Base-by-base conservation (phyloP, 2,888 invertebrate genomes). In the Margaritifera margaritifera region DNA sequence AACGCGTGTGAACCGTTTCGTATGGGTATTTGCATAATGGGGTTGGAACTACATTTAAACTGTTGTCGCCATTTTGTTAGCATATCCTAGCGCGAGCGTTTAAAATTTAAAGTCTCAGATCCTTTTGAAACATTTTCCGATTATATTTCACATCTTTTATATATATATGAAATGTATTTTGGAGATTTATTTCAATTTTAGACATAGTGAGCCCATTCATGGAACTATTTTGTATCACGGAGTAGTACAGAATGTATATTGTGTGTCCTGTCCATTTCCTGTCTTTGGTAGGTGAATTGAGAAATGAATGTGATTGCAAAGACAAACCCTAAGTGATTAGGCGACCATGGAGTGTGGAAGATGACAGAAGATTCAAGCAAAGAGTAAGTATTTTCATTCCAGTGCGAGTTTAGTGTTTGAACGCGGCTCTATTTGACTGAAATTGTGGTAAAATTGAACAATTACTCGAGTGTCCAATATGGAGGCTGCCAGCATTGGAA, bases 331-430 rank as follows among this genome's bases (percentile, higher is more conserved):
- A 42, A 15, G 42, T 42, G 42, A 42, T 42, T 42, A 42, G 42
- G 55, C 60, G 69, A 78, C 71, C 56, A 80, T 80, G 80, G 79
- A 76, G 68, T 62, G 66, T 71, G 66, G 77, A 85, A 85, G 81
- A 85, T 85, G 85, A 84, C 84, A 81, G 81, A 84, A 68, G 77
- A 75, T 74, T 78, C 76, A 68, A 71, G 77, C 66, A 78, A 81
- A 67, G 78, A 85, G 85, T 85, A 83, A 84, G 85, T 83, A 78
- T 55, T 61, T 59, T 42, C 11, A 42, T 42, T 42, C 15, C 42
- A 4, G 3, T 42, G 42, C 42, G 42, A 42, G 42, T 11, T 42
- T 15, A 42, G 42, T 42, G 2, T 8, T 42, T 42, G 42, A 42
- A 42, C 15, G 42, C 15, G 15, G 42, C 11, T 42, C 42, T 42